A percentile compares a stretch with the other conserved stretches of the same genome.
These are phyloP conservation scores for Agriopis marginaria DNA, from an alignment of 2,888 invertebrate genomes.

Conservation along the genomic window DNA sequence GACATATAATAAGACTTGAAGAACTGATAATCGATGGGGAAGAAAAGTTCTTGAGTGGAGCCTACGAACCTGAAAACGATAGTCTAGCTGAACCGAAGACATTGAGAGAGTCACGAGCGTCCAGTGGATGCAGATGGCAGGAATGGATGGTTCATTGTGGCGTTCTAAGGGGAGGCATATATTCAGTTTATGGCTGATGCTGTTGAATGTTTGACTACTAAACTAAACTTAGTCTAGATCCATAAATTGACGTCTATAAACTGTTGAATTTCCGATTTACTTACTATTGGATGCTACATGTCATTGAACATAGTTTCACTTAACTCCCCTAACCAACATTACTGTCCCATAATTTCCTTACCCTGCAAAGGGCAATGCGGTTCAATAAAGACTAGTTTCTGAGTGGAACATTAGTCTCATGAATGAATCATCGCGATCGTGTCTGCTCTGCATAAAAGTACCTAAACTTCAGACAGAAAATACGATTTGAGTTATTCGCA, in stretches of 20 bases:
- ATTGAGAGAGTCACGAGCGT: too few relatives aligned
- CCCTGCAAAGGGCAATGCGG: conserved; percentile 48
- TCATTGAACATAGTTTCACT: conserved; percentile 24
- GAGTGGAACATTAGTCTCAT: conserved; percentile 81
- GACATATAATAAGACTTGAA: too few relatives aligned
- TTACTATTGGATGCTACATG: neutral
- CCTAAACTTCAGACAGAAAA: conserved; percentile 11
- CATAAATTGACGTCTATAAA: neutral
- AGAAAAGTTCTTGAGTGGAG: too few relatives aligned
- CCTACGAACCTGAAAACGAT: too few relatives aligned
- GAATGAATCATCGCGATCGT: conserved; percentile 83
- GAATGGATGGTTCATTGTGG: too few relatives aligned
- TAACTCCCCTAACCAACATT: conserved; percentile 15
- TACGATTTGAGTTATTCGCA: neutral
- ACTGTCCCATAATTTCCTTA: conserved; percentile 47
- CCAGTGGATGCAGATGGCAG: too few relatives aligned
- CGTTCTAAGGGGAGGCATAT: too few relatives aligned
- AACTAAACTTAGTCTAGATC: too few relatives aligned
- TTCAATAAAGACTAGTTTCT: conserved; percentile 71
- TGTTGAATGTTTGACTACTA: too few relatives aligned
- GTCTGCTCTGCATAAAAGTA: conserved; percentile 7
- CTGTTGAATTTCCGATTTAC: conserved; percentile 1
- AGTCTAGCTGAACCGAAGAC: too few relatives aligned
- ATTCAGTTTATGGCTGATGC: too few relatives aligned
- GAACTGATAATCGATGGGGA: too few relatives aligned